Evolutionary conservation across 2,888 invertebrate species (phyloP).

Genomic region (Luperina testacea): DNA sequence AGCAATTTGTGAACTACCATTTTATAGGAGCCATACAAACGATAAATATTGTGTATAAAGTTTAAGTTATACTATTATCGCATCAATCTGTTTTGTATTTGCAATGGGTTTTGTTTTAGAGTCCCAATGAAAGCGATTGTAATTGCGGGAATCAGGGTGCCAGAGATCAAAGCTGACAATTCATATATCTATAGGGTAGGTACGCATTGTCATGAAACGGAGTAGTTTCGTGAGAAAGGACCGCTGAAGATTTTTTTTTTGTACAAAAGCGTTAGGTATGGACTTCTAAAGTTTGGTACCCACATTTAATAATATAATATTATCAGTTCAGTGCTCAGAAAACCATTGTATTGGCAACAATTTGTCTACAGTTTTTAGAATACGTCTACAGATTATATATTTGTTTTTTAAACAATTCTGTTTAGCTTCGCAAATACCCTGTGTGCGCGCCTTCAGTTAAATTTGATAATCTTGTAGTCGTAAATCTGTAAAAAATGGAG

Average conservation of each 20-base stretch:
- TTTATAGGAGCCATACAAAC: background rate
- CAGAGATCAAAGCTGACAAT: background rate
- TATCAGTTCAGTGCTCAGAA: constrained; percentile 22
- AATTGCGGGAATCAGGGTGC: background rate
- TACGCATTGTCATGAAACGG: background rate
- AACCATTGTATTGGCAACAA: constrained; percentile 27
- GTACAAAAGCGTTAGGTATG: background rate
- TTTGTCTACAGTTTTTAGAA: constrained; percentile 36
- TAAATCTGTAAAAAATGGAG: constrained; percentile 50
- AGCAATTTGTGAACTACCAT: background rate
- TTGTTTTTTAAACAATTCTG: constrained; percentile 65
- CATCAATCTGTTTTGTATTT: background rate
- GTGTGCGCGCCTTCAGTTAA: constrained; percentile 61
- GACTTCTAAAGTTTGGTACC: constrained; percentile 2
- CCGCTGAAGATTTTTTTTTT: background rate
- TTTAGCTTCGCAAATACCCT: constrained; percentile 69
- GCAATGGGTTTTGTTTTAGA: background rate
- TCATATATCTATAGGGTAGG: background rate
- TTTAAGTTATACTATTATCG: background rate
- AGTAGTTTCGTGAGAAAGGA: background rate
- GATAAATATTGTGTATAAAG: background rate
- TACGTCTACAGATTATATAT: constrained; percentile 52
- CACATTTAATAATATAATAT: background rate
- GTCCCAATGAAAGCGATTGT: constrained; percentile 14
- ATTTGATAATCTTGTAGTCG: constrained; percentile 57